Base-by-base conservation (phyloP, 2,888 invertebrate genomes). In the Molanna angustata region DNA sequence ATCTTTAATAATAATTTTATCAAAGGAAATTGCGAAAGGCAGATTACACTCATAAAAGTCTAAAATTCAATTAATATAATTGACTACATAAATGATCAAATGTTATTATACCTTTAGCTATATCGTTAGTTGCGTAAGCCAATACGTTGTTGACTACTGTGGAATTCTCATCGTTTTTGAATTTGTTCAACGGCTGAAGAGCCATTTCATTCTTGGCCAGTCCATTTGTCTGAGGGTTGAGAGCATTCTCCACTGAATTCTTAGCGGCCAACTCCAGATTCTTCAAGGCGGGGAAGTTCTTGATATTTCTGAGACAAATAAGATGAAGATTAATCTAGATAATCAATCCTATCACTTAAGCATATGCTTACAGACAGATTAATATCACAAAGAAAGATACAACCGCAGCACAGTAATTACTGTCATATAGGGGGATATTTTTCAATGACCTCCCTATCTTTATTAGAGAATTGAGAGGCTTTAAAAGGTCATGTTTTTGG, bases 101-200 rank as follows among this genome's bases (percentile, higher is more conserved):
- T n/a, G n/a, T n/a, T n/a, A n/a, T n/a, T 35, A 4, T 39, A 60
- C 79, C 80, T 69, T 84, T 84, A 49, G 79, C 73, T 60, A 86
- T 80, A 64, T 87, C 86, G 61, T 77, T 83, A 14, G 82, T 80
- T 37, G 83, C 80, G 62, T 73, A 80, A 60, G 81, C 78, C 53
- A 80, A 62, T 4, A 78, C 68, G 59, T 79, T 79, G 59, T 75
- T 67, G 17, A 44, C 13, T 17, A 16, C 65, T 45, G 52, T 49
- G 31, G 54, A 59, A 6, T 58, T 46, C 41, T 64, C 55, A 1
- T 52, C 55, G 40, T 62, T 62, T 21, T 59, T 52, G 57, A 66
- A 68, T 58, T 68, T 68, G 9, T 67, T 65, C 4, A 58, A 48
- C 6, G 45, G 39, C 21, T 60, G 60, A 19, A 74, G 72, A 0